phyloP scores from a whole-genome alignment of 2,113 vertebrate species.

The Etheostoma spectabile region DNA sequence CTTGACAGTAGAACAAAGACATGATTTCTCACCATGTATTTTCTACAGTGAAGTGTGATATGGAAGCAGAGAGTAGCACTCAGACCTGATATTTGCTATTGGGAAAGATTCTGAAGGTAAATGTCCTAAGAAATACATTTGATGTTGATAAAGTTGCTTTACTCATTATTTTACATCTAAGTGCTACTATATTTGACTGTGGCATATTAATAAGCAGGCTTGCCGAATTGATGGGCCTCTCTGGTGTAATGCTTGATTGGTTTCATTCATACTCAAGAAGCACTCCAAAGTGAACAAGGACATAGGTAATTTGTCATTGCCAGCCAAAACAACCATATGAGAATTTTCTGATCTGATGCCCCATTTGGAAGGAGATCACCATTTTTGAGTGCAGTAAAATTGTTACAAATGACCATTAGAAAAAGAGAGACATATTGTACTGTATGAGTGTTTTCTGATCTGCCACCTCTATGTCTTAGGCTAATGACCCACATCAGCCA shows the following conservation, averaged over 20 bases:
- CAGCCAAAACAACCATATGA: background rate
- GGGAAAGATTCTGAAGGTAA: background rate
- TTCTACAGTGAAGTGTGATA: background rate
- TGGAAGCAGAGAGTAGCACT: background rate
- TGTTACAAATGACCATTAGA: background rate
- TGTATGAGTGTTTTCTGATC: background rate
- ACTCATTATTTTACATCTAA: background rate
- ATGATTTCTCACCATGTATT: background rate
- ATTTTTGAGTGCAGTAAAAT: background rate
- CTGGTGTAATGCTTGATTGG: background rate
- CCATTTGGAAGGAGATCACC: background rate
- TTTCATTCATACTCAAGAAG: no score
- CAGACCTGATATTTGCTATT: constrained; percentile 2
- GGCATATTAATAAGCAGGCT: background rate
- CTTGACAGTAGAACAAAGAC: background rate
- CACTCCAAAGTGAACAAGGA: background rate
- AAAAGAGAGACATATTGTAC: background rate
- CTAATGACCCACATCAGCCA: no score
- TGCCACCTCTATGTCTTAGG: no score
- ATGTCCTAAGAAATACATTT: background rate
- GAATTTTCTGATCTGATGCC: no score
- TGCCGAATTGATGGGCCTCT: background rate
- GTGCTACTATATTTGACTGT: background rate
- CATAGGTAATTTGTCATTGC: background rate
- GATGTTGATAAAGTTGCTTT: background rate